Evolutionary conservation across 2,113 vertebrate genomes (phyloP), one percentile per base, ranked within the genome.

Genomic region (Accipiter cooperii): DNA sequence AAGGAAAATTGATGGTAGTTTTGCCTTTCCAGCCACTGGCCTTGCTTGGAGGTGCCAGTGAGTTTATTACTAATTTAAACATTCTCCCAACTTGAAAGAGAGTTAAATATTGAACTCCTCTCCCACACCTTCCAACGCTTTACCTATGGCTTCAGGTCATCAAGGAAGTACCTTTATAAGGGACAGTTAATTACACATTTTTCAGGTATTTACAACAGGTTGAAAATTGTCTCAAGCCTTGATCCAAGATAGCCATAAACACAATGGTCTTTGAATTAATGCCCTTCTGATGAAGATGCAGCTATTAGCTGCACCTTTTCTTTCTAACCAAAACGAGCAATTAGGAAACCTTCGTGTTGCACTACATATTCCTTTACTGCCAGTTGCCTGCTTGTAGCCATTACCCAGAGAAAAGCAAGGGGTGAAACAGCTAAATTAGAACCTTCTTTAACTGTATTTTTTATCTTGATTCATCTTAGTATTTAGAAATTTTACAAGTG

Each of bases 51-150:
- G 63, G 49, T 89, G 47, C 40, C 17, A 54, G 47, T 78, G 83
- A 91, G 65, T 85, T 95, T 91, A 94, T 97, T 96, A 95, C 44
- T 96, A 84, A 96, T 96, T 92, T 80, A 92, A 85, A 89, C 91
- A 78, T 87, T 97, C 74, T 94, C 44, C 13, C 42, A 57, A 66
- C 92, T 81, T 94, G 68, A 38, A 87, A 68, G 73, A 75, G n/a
- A 79, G 61, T 91, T 96, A 91, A 94, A 91, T 95, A 94, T 83
- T 94, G 75, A 94, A 80, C 51, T 76, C 24, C 13, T 80, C 66
- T 93, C 54, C 63, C 24, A 19, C 42, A 28, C 26, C 66, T 93
- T 85, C 44, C 81, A 83, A 4, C 11, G 20, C 7, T 80, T 29
- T 52, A 54, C 38, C 74, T 65, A 46, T 38, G 49, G 89, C 57